Base-by-base conservation (phyloP, 1,140 invertebrate species). In the Pygmarrhopalites habei region DNA sequence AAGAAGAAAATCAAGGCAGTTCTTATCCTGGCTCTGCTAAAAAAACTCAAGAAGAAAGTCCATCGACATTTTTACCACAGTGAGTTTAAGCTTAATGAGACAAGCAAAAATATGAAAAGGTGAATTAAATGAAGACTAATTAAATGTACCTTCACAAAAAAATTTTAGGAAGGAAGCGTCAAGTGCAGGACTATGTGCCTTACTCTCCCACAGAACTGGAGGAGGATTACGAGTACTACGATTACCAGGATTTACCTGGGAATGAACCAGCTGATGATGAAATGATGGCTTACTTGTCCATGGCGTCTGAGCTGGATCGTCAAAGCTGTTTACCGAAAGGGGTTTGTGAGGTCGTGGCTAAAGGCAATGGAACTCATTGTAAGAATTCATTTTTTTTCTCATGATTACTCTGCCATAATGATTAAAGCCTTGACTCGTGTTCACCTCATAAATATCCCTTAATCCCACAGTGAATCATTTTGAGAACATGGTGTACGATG, bases 281-380 rank as follows among this genome's bases (percentile, higher is more conserved):
- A 35, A 68, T 68, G 29, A 46, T 49, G 56, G 59, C 57, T 19
- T 68, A 68, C 30, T 39, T 68, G 0, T 14, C 26, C 4, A 64
- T 65, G 46, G 60, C 67, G 23, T 62, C 25, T 28, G 62, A 68
- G 49, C 53, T 68, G 46, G 67, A 68, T 52, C 58, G 39, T 23
- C 26, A 62, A 43, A 53, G 46, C 17, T 68, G 67, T 46, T 51
- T 68, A 29, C 58, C 67, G 1, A 68, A 68, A 39, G 63, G 67
- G 4, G 64, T 68, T 43, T 68, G 67, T 26, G 67, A 68, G 32
- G 60, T 68, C 26, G 60, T 65, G 46, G 62, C 67, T 17, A 46
- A 29, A n/a, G 60, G 67, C 46, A 68, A 62, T 29, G 43, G 28
- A 21, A 60, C 58, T 2, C 43, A 47, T 29, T 52, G n/a, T n/a